phyloP scores from a whole-genome alignment of 2,113 vertebrate species.

The Ploceus nigricollis region DNA sequence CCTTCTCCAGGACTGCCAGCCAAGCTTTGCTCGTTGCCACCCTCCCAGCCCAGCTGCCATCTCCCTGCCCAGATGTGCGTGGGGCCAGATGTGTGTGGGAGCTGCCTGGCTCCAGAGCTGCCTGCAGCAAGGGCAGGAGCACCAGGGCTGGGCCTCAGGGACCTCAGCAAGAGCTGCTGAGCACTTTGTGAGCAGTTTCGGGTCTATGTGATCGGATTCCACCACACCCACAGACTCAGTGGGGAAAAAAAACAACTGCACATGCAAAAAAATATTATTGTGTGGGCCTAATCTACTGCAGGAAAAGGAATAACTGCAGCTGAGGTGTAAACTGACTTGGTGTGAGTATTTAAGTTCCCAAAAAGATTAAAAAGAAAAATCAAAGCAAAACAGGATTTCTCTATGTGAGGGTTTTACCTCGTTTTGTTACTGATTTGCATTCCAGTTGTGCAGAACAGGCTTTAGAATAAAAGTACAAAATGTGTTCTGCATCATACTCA shows the following conservation, averaged over 20 bases:
- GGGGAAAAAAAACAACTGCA: not conserved
- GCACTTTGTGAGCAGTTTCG: not conserved
- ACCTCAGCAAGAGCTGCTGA: not conserved
- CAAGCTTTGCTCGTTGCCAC: not conserved
- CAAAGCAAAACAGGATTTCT: not conserved
- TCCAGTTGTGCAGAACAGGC: not conserved
- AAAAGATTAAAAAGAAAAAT: not conserved
- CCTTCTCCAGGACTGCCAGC: not conserved
- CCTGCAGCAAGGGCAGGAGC: not conserved
- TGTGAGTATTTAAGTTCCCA: not conserved
- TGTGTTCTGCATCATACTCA: not conserved
- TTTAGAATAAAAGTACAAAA: not conserved
- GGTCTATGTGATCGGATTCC: not conserved
- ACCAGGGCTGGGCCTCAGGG: not conserved
- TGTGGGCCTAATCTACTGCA: not conserved
- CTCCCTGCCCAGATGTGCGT: not conserved
- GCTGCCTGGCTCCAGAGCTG: not conserved
- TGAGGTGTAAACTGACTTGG: not conserved
- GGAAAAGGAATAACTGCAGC: not conserved
- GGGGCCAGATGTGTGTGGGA: not conserved
- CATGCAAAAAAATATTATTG: not conserved
- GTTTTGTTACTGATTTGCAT: not conserved
- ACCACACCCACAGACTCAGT: not conserved
- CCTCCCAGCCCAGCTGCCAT: not conserved
- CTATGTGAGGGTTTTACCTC: not conserved